These are phyloP conservation scores for Antheraea mylitta DNA, from an alignment of 1,140 invertebrate genomes.

Conservation along the genomic window DNA sequence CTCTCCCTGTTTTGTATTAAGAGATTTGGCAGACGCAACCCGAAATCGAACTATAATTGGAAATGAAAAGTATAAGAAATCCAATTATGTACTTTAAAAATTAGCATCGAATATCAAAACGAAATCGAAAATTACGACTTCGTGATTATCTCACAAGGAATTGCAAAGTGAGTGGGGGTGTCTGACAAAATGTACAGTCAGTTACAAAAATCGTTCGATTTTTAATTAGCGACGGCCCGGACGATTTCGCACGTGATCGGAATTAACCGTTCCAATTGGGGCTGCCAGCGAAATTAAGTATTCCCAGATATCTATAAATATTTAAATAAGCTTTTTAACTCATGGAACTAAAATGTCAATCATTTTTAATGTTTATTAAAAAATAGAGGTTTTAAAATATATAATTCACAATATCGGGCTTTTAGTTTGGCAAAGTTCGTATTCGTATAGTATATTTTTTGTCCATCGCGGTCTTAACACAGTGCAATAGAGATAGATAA, in stretches of 20 bases:
- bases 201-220: constrained; percentile 71
- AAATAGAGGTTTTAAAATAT: too few species aligned
- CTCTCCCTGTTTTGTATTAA: too few species aligned
- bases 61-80: not conserved
- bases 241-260: constrained; percentile 56
- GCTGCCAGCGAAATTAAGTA: constrained; percentile 1
- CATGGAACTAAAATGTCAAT: too few species aligned
- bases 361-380: too few species aligned
- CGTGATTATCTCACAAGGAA: not conserved
- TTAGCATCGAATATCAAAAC: not conserved
- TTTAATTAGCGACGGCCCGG: constrained; percentile 61
- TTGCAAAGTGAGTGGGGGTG: not conserved
- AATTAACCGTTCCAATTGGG: constrained; percentile 24
- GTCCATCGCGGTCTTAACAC: too few species aligned
- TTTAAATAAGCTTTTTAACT: not conserved
- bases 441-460: too few species aligned
- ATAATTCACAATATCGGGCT: too few species aligned
- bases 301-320: not conserved
- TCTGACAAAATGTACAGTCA: constrained; percentile 8
- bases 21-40: too few species aligned
- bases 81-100: not conserved
- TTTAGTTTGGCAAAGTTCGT: too few species aligned
- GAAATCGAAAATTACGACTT: not conserved
- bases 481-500: too few species aligned
- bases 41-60: too few species aligned